A percentile compares a stretch with the other conserved stretches of the same genome.
phyloP scores from a whole-genome alignment of 2,113 vertebrate species.

The Campylorhamphus procurvoides region DNA sequence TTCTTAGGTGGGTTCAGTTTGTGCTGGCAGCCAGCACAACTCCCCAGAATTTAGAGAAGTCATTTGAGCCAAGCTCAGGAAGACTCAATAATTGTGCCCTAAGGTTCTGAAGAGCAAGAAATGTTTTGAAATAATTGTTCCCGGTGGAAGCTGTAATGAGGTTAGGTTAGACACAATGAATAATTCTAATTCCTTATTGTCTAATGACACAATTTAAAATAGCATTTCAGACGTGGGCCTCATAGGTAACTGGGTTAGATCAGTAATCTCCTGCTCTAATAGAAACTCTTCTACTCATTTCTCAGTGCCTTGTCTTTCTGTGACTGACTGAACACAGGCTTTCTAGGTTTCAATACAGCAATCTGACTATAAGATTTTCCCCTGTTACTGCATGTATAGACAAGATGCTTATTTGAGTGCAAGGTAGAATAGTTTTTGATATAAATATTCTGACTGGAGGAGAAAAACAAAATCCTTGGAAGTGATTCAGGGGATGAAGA shows the following conservation, averaged over 20 bases:
- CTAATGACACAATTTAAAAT: slow-evolving; percentile 52
- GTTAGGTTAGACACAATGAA: slow-evolving; percentile 42
- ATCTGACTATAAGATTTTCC: not conserved
- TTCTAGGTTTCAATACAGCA: not conserved
- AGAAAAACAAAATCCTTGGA: not conserved
- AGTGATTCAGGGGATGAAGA: not conserved
- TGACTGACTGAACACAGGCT: not conserved
- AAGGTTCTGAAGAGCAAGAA: slow-evolving; percentile 25
- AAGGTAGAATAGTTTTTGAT: not conserved
- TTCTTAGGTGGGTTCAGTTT: not conserved
- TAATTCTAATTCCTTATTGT: slow-evolving; percentile 38
- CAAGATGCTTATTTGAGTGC: not conserved
- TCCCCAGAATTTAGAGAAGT: not conserved
- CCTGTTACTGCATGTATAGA: not conserved
- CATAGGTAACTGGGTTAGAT: slow-evolving; percentile 32
- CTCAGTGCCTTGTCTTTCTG: not conserved
- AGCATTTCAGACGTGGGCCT: not conserved
- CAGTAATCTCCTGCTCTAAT: not conserved
- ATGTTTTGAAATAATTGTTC: slow-evolving; percentile 34
- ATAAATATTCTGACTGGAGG: not conserved
- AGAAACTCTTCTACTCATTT: not conserved
- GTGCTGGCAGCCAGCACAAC: not conserved
- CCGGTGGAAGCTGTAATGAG: slow-evolving; percentile 2
- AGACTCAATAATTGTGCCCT: not conserved
- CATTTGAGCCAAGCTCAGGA: not conserved